Evolutionary conservation across 2,797 vertebrate species (phyloP).

Genomic region (Bovichtus diacanthus): DNA sequence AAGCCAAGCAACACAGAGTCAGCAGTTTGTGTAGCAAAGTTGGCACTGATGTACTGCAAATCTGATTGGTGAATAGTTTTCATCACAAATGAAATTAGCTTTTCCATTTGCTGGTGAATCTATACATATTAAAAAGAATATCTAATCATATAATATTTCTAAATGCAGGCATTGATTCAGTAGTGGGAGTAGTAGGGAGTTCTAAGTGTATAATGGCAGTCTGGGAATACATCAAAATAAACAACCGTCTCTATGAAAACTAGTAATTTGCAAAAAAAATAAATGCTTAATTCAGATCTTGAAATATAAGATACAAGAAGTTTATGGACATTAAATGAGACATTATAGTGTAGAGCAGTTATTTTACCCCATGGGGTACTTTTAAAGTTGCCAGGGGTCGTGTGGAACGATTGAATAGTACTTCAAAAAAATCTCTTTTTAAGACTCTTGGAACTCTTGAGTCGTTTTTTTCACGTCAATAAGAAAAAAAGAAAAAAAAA

Average conservation of each 20-base stretch:
- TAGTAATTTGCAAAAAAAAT: neutral
- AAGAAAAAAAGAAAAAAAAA: constrained; percentile 8
- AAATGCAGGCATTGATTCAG: constrained; percentile 8
- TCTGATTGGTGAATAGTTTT: constrained; percentile 8
- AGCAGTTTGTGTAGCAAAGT: constrained; percentile 10
- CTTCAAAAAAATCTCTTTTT: neutral
- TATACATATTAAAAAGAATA: neutral
- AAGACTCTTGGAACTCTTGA: constrained; percentile 3
- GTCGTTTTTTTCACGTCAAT: constrained; percentile 12
- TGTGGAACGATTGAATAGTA: neutral
- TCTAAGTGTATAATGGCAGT: neutral
- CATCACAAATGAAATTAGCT: neutral
- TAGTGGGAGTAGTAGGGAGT: neutral
- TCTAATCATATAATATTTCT: constrained; percentile 6
- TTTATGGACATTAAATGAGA: neutral
- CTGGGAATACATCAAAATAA: neutral
- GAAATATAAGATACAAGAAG: neutral
- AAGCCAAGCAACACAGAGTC: constrained; percentile 14
- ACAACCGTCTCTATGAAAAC: neutral
- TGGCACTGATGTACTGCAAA: neutral
- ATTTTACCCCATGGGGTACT: neutral
- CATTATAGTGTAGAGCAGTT: neutral
- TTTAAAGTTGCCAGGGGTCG: neutral
- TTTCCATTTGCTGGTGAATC: neutral
- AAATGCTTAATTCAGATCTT: neutral